phyloP scores from a whole-genome alignment of 2,113 vertebrate genomes.

The Gopherus flavomarginatus region DNA sequence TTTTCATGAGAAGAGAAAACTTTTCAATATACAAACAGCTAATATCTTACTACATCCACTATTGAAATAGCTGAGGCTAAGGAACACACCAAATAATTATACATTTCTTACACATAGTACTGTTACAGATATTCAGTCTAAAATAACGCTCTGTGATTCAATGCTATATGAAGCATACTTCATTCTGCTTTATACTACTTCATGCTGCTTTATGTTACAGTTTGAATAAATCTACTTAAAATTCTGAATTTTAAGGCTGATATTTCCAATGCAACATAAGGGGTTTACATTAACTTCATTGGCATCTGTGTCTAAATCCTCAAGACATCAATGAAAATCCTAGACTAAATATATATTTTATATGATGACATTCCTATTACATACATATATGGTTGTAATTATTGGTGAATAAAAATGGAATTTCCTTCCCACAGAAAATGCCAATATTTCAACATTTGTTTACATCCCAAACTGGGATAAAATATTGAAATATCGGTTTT shows the following conservation, averaged over 20 bases:
- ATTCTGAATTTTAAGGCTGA: neutral
- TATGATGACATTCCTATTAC: neutral
- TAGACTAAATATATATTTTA: neutral
- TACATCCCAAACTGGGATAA: too few relatives aligned
- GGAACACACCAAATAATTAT: neutral
- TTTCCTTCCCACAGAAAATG: neutral
- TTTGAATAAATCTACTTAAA: neutral
- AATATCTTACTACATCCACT: neutral
- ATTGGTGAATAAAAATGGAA: neutral
- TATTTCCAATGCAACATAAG: neutral
- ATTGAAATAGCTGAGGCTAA: slow-evolving; percentile 7
- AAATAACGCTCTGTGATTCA: neutral
- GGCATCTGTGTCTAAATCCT: neutral
- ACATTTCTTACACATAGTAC: neutral
- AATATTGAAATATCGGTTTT: too few relatives aligned
- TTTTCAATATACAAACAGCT: neutral
- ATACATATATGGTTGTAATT: neutral
- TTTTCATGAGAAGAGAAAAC: slow-evolving; percentile 15
- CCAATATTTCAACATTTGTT: too few relatives aligned
- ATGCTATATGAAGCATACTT: neutral
- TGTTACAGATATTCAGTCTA: slow-evolving; percentile 17
- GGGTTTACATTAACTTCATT: neutral
- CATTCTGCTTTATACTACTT: neutral
- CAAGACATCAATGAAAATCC: neutral
- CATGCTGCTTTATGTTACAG: neutral